These are phyloP conservation scores for Cyprinodon brontotheroides DNA, from an alignment of 2,113 vertebrate genomes.

Conservation along the genomic window DNA sequence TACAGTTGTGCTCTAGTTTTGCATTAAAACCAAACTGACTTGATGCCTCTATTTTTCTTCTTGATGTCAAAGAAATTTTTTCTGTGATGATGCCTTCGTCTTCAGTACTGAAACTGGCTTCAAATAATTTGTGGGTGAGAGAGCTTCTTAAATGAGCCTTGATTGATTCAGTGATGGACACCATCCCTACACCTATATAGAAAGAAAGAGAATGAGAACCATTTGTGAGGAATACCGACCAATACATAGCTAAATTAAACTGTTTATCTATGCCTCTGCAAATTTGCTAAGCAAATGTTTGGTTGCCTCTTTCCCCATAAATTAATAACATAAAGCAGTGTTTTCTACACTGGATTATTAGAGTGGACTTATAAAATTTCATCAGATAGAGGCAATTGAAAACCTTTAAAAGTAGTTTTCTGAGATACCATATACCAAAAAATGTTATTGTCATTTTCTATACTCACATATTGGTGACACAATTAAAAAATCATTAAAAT, in stretches of 20 bases:
- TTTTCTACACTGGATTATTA: no score
- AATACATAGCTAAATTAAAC: no score
- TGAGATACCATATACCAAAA: neutral
- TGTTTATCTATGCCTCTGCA: neutral
- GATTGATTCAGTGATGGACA: constrained; percentile 74
- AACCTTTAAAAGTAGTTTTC: neutral
- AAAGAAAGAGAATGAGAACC: constrained; percentile 21
- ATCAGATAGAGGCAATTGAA: no score
- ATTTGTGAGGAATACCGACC: neutral
- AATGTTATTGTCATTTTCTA: neutral
- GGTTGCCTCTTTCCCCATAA: no score
- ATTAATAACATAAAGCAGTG: no score
- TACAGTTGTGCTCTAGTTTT: constrained; percentile 68
- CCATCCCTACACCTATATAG: constrained; percentile 82
- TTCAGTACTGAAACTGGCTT: constrained; percentile 77
- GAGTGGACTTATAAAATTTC: no score
- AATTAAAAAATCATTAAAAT: neutral
- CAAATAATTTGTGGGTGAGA: constrained; percentile 84
- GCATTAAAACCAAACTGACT: constrained; percentile 82
- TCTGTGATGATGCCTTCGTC: constrained; percentile 72
- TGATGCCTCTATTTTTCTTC: constrained; percentile 76
- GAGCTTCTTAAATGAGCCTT: constrained; percentile 75
- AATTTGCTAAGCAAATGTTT: neutral
- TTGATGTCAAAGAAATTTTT: constrained; percentile 71
- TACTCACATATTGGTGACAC: neutral